These are phyloP conservation scores for Muscicapa striata DNA, from an alignment of 2,797 vertebrate genomes.

Conservation along the genomic window DNA sequence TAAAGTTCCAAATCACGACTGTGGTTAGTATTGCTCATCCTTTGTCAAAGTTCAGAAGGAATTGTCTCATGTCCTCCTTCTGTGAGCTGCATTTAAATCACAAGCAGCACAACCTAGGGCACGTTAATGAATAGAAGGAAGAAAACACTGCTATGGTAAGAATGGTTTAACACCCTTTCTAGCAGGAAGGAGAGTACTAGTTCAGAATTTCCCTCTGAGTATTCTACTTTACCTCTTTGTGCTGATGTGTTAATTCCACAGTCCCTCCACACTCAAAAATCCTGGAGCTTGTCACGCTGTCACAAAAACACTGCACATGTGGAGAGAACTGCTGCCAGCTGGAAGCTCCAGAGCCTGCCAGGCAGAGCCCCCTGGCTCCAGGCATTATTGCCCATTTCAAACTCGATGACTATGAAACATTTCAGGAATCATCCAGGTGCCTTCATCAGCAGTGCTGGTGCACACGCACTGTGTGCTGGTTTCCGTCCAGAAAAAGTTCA, in stretches of 20 bases:
- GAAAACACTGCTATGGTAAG: background rate
- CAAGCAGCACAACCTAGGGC: background rate
- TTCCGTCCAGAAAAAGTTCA: background rate
- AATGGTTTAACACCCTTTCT: background rate
- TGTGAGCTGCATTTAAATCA: background rate
- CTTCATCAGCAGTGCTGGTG: background rate
- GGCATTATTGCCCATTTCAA: background rate
- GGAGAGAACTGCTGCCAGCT: slow-evolving; percentile 1
- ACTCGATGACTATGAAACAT: background rate
- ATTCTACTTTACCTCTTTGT: background rate
- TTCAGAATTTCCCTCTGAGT: background rate
- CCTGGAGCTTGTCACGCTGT: background rate
- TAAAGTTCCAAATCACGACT: background rate
- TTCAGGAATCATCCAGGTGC: background rate
- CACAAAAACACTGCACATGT: background rate
- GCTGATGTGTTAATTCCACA: background rate
- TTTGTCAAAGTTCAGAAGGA: background rate
- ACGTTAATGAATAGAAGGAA: background rate
- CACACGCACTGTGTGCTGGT: accelerated
- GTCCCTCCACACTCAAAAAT: background rate
- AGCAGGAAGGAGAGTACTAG: background rate
- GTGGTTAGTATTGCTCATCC: background rate
- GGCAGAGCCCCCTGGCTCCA: accelerated
- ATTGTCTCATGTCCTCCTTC: background rate
- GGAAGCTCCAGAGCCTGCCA: background rate